Percentiles rank a stretch among this genome's conserved stretches.
phyloP scores from a whole-genome alignment of 2,797 vertebrate genomes.

The Chiroxiphia lanceolata region DNA sequence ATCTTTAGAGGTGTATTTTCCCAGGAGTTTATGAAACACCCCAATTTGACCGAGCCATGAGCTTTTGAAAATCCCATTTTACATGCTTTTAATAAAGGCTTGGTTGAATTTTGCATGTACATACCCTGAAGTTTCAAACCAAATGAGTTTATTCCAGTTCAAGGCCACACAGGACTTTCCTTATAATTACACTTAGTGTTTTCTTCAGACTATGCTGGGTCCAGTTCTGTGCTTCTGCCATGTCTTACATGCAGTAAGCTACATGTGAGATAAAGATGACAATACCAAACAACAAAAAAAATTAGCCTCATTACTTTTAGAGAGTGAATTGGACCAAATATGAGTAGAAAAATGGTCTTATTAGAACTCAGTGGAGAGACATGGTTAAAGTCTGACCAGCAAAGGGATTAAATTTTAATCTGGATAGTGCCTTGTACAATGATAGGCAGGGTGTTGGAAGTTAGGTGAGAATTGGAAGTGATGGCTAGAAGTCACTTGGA shows the following conservation, averaged over 20 bases:
- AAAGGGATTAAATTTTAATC: neutral
- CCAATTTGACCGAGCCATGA: neutral
- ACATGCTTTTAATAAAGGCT: neutral
- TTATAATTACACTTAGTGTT: neutral
- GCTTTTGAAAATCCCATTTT: neutral
- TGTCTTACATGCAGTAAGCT: neutral
- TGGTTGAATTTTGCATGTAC: neutral
- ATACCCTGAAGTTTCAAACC: neutral
- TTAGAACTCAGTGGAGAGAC: neutral
- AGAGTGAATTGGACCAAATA: neutral
- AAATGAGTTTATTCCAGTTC: conserved; percentile 21
- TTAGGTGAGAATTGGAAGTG: neutral
- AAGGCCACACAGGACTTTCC: neutral
- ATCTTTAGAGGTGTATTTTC: neutral
- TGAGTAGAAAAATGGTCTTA: neutral
- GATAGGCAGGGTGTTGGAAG: neutral
- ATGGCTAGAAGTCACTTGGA: neutral
- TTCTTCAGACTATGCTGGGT: neutral
- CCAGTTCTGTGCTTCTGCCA: neutral
- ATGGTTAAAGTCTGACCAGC: neutral
- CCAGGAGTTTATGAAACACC: neutral
- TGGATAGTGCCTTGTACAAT: neutral
- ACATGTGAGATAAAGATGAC: neutral
- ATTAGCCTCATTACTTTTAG: neutral
- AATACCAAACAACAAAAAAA: neutral